Base-by-base conservation (phyloP, 1,140 invertebrate genomes). In the Drosophila bocki region DNA sequence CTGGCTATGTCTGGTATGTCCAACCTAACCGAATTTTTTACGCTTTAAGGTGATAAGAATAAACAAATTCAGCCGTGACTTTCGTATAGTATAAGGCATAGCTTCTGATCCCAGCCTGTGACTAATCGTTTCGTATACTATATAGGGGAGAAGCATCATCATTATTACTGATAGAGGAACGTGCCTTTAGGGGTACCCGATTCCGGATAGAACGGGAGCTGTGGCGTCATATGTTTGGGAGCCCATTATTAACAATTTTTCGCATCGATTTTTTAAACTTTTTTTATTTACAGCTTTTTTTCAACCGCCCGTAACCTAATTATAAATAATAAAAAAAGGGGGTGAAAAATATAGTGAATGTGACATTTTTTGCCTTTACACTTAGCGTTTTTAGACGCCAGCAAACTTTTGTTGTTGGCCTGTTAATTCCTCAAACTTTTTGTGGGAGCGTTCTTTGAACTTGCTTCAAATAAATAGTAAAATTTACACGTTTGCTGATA, bases 261-360 rank as follows among this genome's bases (percentile, higher is more conserved):
- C 17, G 6, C 57, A 33, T 6, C 37, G 13, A 29, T 47, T 7
- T 47, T 12, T 11, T n/a, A 5, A 9, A 2, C 0, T 19, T 17
- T 17, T 44, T 17, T 44, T 17, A 11, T 47, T n/a, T 41, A 22
- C 68, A 83, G 68, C 72, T 75, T 87, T 74, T 67, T 42, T 32
- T 54, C 68, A 88, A 50, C 80, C 71, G 80, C 80, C 72, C 84
- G 84, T 80, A 88, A 88, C 77, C 81, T 84, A 88, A 87, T 82
- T 86, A 87, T 74, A 86, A 82, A 76, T 47, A 54, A 37, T 51
- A n/a, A 32, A 17, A 17, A 32, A 50, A 29, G 17, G n/a, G 3
- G 19, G 13, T 0, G 33, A 35, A 19, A 8, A 54, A 22, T 56
- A 35, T 56, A 78, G 47, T 69, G 45, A 65, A 84, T 80, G 77